These are phyloP conservation scores for Sialis lutaria DNA, from an alignment of 2,888 invertebrate species.

Conservation along the genomic window DNA sequence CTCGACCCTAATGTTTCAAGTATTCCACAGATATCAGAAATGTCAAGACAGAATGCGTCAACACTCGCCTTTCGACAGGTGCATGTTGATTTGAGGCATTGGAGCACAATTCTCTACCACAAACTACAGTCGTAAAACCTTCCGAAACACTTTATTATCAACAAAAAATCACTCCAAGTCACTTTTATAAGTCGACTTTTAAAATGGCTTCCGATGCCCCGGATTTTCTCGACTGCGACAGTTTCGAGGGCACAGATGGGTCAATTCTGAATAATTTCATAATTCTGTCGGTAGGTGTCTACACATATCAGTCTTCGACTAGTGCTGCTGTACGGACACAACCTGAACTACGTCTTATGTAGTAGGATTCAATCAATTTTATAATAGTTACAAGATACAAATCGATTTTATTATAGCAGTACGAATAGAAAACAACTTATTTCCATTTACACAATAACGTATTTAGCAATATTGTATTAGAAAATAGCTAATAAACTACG, in stretches of 20 bases:
- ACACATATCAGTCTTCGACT: neutral
- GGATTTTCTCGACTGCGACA: constrained; percentile 20
- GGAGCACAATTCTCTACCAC: neutral
- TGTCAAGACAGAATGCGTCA: neutral
- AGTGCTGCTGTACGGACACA: neutral
- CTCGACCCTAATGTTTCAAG: no score
- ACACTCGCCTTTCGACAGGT: neutral
- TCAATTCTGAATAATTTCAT: neutral
- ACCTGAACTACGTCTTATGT: neutral
- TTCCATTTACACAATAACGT: no score
- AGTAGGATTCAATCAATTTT: neutral
- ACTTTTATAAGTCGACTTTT: constrained; percentile 7
- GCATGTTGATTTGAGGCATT: neutral
- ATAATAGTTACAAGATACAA: no score
- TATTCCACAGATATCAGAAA: neutral
- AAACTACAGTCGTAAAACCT: neutral
- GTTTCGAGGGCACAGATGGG: neutral
- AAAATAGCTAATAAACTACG: no score
- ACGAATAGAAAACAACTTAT: no score
- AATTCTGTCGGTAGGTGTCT: neutral
- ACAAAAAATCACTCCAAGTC: constrained; percentile 3
- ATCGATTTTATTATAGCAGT: no score
- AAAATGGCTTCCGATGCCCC: constrained; percentile 25
- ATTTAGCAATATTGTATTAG: no score
- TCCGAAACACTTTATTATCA: neutral